Base-by-base conservation (phyloP, 1,140 invertebrate species). In the Pseudomyrmex concolor region DNA sequence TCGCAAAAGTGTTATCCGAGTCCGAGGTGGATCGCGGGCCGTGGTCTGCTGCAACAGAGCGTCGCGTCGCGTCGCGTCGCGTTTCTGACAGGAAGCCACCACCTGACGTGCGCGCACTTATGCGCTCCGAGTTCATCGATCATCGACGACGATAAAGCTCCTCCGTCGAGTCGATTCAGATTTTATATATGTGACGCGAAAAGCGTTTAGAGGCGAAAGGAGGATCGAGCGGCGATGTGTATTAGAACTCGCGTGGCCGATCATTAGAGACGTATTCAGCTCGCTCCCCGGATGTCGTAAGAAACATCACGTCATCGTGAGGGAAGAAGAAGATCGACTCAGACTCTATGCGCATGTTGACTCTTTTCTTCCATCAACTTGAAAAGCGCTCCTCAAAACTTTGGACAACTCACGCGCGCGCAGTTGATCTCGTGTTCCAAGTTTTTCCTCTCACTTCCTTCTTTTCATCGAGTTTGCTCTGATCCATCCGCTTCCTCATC, bases 81-180 rank as follows among this genome's bases (percentile, higher is more conserved):
- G 7, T 48, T 78, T 15, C 51, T 45, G 8, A 68, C 62, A 15
- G 15, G 43, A 67, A 45, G 51, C 43, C 66, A 48, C 13, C 71
- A 73, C 1, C 66, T 57, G 66, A n/a, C 2, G n/a, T 25, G 9
- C 60, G 1, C 12, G 2, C 48, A 59, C 55, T 50, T 66, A 48
- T 15, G 10, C 34, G 51, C 50, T 48, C 83, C 51, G 45, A 86
- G 87, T 92, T 91, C 90, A 92, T 93, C 91, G 91, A 93, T 93
- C 92, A 92, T 89, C 86, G 86, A 17, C 87, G 90, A 90, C 88
- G 91, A 91, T 92, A 88, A 92, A 91, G 89, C 73, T 85, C 83
- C 78, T 89, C 86, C 77, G 89, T 9, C 89, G 86, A 86, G 76
- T 72, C 73, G 80, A 89, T 91, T 84, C 78, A 86, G 34, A 83